phyloP scores from a whole-genome alignment of 2,113 vertebrate species.

The Tor tambroides region DNA sequence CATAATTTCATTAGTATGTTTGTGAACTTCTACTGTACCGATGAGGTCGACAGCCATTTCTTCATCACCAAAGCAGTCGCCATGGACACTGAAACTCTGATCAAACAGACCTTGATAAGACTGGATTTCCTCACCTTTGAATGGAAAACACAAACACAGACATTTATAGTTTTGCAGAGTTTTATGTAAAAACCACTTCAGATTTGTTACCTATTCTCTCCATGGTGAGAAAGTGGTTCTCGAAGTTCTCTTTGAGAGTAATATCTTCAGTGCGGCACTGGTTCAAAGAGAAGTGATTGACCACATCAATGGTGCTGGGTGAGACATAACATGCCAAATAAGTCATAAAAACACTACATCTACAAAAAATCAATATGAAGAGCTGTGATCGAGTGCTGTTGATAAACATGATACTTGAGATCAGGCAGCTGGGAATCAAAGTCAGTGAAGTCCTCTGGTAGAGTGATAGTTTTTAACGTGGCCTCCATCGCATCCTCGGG shows the following conservation, averaged over 20 bases:
- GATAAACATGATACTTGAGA: slow-evolving; percentile 76
- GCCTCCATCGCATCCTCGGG: slow-evolving; percentile 83
- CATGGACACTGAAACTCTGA: slow-evolving; percentile 65
- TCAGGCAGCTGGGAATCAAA: slow-evolving; percentile 83
- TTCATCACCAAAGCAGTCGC: slow-evolving; percentile 89
- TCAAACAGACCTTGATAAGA: slow-evolving; percentile 62
- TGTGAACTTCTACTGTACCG: too few relatives aligned
- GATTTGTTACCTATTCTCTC: slow-evolving; percentile 80
- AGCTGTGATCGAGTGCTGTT: not conserved
- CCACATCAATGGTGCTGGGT: slow-evolving; percentile 80
- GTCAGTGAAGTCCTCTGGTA: slow-evolving; percentile 89
- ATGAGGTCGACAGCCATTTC: slow-evolving; percentile 56
- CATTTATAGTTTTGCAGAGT: not conserved
- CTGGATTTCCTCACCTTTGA: slow-evolving; percentile 61
- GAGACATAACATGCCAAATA: slow-evolving; percentile 12
- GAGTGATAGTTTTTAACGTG: slow-evolving; percentile 82
- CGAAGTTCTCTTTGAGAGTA: slow-evolving; percentile 85
- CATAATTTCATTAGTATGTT: too few relatives aligned
- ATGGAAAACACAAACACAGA: not conserved
- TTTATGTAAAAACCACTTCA: slow-evolving; percentile 9
- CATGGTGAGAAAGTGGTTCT: slow-evolving; percentile 73
- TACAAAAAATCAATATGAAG: too few relatives aligned
- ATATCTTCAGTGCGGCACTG: slow-evolving; percentile 91
- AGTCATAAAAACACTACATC: not conserved
- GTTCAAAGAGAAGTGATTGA: slow-evolving; percentile 86